Base-by-base conservation (phyloP, 2,797 vertebrate species). In the Poecile montanus region DNA sequence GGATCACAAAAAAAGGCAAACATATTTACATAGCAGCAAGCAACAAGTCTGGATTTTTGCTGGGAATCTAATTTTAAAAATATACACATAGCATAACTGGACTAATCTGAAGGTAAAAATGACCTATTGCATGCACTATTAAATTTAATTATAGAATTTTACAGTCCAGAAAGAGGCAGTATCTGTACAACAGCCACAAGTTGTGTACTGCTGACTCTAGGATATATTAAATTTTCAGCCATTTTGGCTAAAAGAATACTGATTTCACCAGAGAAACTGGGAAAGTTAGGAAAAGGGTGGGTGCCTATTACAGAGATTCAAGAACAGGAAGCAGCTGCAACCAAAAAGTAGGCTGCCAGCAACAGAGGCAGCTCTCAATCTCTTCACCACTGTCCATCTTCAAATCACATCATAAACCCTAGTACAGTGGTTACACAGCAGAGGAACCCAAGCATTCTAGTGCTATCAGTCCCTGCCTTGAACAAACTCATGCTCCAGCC, bases 241-340 rank as follows among this genome's bases (percentile, higher is more conserved):
- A 54, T 77, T 62, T 51, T 80, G 66, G 19, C 44, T 78, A 62
- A 81, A 89, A 82, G 38, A 87, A 62, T 27, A 89, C 18, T 38
- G 44, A 68, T 80, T 85, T 77, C 48, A 67, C 20, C 73, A 80
- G 2, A 70, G 62, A 81, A 83, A 91, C 23, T 11, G 60, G 20
- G 13, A 76, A 32, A 89, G 56, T 25, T 38, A 70, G 47, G 65
- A 83, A 58, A 82, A 80, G 76, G 58, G 61, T 0, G 2, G 21
- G n/a, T 91, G 51, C 21, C 19, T 66, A 13, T 58, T 48, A 78
- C n/a, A 78, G 48, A 85, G 45, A 32, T 40, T 44, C 34, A 80
- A 75, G 76, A 89, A 62, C 45, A 85, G 57, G 58, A 91, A 94
- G 51, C 57, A 88, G 85, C 70, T 70, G 67, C 61, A 91, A 80